These are phyloP conservation scores for Falco cherrug DNA, from an alignment of 2,797 vertebrate genomes.

Conservation along the genomic window DNA sequence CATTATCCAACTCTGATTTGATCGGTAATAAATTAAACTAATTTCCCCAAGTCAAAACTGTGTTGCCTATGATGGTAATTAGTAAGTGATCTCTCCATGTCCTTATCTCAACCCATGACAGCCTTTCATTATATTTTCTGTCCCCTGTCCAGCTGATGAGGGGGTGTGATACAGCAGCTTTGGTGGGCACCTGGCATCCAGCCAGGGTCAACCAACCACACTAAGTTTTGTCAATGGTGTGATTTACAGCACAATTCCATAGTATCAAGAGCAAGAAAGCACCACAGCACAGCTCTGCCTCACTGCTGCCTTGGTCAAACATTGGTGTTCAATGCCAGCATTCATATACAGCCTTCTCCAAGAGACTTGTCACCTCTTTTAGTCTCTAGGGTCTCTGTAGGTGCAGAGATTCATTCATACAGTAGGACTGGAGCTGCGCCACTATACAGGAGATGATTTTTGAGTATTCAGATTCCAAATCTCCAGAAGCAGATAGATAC, in stretches of 20 bases:
- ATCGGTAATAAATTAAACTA: too few relatives aligned
- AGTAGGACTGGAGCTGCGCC: not conserved
- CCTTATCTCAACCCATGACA: too few relatives aligned
- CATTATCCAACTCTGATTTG: too few relatives aligned
- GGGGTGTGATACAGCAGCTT: too few relatives aligned
- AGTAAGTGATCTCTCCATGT: too few relatives aligned
- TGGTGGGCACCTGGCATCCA: too few relatives aligned
- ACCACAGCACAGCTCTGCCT: not conserved
- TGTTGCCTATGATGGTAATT: too few relatives aligned
- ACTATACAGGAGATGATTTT: not conserved
- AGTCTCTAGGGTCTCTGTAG: not conserved
- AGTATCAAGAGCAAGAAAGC: too few relatives aligned
- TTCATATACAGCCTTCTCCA: not conserved
- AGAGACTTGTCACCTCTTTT: not conserved
- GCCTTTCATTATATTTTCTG: too few relatives aligned
- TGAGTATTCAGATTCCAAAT: not conserved
- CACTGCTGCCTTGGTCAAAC: not conserved
- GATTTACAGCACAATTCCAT: not conserved
- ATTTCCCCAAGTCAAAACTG: too few relatives aligned
- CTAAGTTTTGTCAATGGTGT: not conserved
- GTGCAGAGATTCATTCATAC: not conserved
- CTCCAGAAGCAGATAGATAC: not conserved
- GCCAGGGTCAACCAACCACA: too few relatives aligned
- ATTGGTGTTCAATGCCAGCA: not conserved
- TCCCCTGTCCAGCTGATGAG: too few relatives aligned